Evolutionary conservation across 2,113 vertebrate species (phyloP).

Genomic region (Engystomops pustulosus): DNA sequence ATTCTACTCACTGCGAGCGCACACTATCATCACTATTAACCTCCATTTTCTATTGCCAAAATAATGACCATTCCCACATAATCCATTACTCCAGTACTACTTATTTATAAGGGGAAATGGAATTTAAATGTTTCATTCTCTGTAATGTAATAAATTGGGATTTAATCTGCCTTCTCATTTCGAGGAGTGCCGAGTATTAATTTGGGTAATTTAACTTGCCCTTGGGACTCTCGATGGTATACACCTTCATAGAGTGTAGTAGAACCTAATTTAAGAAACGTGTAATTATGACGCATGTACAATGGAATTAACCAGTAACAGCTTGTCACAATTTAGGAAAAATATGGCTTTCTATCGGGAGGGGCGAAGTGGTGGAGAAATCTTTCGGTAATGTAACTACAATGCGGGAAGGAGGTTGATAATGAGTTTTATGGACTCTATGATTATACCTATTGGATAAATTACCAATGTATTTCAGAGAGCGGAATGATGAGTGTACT

Average conservation of each 20-base stretch:
- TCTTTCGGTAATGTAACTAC: background rate
- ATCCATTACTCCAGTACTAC: conserved; percentile 27
- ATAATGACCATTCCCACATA: conserved; percentile 38
- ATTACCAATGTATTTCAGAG: background rate
- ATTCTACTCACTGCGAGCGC: conserved; percentile 6
- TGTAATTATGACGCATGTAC: conserved; percentile 39
- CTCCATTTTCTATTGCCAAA: conserved; percentile 25
- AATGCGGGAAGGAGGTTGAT: background rate
- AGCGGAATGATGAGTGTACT: background rate
- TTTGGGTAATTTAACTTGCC: conserved; percentile 44
- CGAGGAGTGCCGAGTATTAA: conserved; percentile 21
- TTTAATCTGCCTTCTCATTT: conserved; percentile 28
- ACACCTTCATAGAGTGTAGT: conserved; percentile 13
- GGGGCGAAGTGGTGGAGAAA: conserved; percentile 6
- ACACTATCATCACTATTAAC: conserved; percentile 11
- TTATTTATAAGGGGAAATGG: conserved; percentile 36
- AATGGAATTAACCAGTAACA: conserved; percentile 43
- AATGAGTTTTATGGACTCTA: background rate
- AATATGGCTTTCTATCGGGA: conserved; percentile 14
- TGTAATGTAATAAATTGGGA: conserved; percentile 21
- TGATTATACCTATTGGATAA: conserved; percentile 5
- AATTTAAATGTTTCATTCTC: conserved; percentile 22
- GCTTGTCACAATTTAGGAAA: conserved; percentile 18
- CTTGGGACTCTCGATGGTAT: conserved; percentile 31
- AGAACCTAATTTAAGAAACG: conserved; percentile 29